Evolutionary conservation across 2,888 invertebrate genomes (phyloP).

Genomic region (Tricholauxania praeusta): DNA sequence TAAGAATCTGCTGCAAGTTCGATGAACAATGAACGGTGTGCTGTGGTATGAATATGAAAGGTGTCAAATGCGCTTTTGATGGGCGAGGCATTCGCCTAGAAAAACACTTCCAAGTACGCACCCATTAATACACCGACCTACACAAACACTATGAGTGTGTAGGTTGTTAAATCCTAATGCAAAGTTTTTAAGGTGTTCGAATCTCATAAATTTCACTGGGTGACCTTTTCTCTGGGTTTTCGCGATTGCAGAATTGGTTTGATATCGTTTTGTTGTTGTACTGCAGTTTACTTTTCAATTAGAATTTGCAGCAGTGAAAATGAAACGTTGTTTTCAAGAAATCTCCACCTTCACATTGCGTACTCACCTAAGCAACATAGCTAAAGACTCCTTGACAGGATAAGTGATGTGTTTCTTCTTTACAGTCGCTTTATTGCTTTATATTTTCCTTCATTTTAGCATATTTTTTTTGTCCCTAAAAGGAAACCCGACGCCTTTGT

Average conservation of each 20-base stretch:
- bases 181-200: slow-evolving; percentile 38
- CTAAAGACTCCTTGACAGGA: background rate
- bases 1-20: slow-evolving; percentile 44
- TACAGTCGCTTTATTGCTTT: background rate
- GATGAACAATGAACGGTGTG: slow-evolving; percentile 30
- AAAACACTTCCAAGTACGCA: background rate
- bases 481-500: slow-evolving; percentile 24
- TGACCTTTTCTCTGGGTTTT: slow-evolving; percentile 9
- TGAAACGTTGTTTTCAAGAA: background rate
- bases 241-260: background rate
- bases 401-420: background rate
- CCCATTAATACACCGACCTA: background rate
- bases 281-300: slow-evolving; percentile 7
- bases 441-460: background rate
- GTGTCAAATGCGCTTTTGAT: slow-evolving; percentile 37
- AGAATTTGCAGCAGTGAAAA: background rate
- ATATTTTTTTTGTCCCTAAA: slow-evolving; percentile 11
- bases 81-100: background rate
- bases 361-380: background rate
- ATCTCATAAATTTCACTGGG: slow-evolving; percentile 30
- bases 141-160: slow-evolving; percentile 11
- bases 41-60: background rate
- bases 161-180: background rate
- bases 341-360: slow-evolving; percentile 1
- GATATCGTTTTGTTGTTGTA: background rate